A percentile compares a stretch with the other conserved stretches of the same genome.
Evolutionary conservation across 2,888 invertebrate genomes (phyloP).

Genomic region (Eilema caniola): DNA sequence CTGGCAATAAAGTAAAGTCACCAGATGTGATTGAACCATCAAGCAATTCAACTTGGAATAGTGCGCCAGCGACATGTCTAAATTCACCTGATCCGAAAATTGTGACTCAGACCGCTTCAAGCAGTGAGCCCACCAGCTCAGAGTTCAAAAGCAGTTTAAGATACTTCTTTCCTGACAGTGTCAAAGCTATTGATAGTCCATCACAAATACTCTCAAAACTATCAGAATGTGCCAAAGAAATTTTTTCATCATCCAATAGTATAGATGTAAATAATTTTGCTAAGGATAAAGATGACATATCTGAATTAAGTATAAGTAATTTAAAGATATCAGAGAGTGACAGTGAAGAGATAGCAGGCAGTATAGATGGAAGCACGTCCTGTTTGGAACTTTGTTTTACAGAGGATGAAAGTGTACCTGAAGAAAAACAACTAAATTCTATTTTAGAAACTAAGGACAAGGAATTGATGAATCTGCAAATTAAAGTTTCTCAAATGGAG

Average conservation of each 20-base stretch:
- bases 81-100: constrained; percentile 86
- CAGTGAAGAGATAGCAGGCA: constrained; percentile 80
- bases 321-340: constrained; percentile 83
- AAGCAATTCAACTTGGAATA: constrained; percentile 76
- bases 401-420: constrained; percentile 77
- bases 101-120: constrained; percentile 66
- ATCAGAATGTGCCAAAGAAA: constrained; percentile 84
- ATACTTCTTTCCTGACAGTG: constrained; percentile 82
- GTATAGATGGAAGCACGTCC: constrained; percentile 82
- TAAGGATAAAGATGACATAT: constrained; percentile 79
- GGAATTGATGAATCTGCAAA: constrained; percentile 82
- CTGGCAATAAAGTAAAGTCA: constrained; percentile 54
- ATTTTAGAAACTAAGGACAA: constrained; percentile 80
- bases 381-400: constrained; percentile 83
- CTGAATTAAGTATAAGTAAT: constrained; percentile 79
- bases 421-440: constrained; percentile 69
- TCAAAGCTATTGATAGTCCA: constrained; percentile 79
- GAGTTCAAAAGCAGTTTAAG: constrained; percentile 75
- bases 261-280: constrained; percentile 74
- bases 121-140: constrained; percentile 81
- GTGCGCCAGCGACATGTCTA: constrained; percentile 88
- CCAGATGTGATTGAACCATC: constrained; percentile 50
- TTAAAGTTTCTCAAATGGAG: constrained; percentile 83
- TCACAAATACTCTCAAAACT: constrained; percentile 80
- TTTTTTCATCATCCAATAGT: constrained; percentile 81